A percentile compares a stretch with the other conserved stretches of the same genome.
Conservation (phyloP, 2,888 invertebrate species). For the Nowickia ferox region DNA sequence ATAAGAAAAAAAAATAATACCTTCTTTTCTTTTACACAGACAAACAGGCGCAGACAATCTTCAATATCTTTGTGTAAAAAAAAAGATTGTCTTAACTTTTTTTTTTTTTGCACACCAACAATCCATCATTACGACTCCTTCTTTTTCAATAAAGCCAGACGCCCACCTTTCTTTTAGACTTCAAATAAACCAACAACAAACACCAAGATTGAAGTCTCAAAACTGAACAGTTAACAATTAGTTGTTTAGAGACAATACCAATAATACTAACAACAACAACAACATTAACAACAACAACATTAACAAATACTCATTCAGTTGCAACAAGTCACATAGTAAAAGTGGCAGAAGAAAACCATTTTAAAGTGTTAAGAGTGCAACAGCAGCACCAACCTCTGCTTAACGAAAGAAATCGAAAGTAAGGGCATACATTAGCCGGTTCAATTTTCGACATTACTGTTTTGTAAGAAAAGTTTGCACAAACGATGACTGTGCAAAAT, state of each 20-base stretch:
- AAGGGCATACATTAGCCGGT: not conserved
- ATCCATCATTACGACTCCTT: constrained; percentile 72
- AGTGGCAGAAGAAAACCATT: constrained; percentile 60
- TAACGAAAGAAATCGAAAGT: constrained; percentile 13
- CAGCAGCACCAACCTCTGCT: constrained; percentile 45
- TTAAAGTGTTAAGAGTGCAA: constrained; percentile 61
- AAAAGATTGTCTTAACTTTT: constrained; percentile 36
- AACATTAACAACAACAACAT: constrained; percentile 26
- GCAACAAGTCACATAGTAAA: constrained; percentile 48
- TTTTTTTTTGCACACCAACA: constrained; percentile 65
- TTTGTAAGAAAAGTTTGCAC: not conserved
- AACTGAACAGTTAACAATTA: constrained; percentile 52
- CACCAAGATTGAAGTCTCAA: constrained; percentile 13
- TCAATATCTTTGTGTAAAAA: constrained; percentile 16
- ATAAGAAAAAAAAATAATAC: constrained; percentile 60
- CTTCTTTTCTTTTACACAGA: constrained; percentile 52
- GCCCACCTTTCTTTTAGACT: constrained; percentile 61
- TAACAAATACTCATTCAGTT: constrained; percentile 43
- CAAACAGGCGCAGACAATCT: constrained; percentile 27
- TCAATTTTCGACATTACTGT: not conserved
- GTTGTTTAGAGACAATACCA: constrained; percentile 46
- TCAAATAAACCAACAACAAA: not conserved
- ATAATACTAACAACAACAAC: constrained; percentile 31
- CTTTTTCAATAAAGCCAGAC: constrained; percentile 67
- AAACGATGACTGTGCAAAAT: not conserved